These are phyloP conservation scores for Ferdinandea cuprea DNA, from an alignment of 2,888 invertebrate genomes.

Conservation along the genomic window DNA sequence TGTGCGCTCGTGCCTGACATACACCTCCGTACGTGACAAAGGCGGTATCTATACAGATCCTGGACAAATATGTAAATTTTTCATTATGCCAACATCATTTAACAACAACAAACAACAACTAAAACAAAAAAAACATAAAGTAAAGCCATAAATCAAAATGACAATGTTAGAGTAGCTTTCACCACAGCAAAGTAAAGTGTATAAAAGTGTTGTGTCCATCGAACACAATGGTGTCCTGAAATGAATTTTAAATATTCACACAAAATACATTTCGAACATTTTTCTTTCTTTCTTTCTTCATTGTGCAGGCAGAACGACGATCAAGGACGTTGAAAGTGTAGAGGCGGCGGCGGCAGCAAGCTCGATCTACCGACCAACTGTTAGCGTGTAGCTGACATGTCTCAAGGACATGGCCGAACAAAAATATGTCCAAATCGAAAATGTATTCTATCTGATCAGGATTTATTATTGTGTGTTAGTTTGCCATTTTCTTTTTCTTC, in stretches of 20 bases:
- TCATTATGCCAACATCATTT: not conserved
- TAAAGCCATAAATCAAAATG: slow-evolving; percentile 31
- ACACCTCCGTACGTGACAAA: slow-evolving; percentile 3
- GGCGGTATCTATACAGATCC: not conserved
- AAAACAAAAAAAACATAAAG: too few species aligned
- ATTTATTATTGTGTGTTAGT: slow-evolving; percentile 26
- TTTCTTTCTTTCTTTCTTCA: not conserved
- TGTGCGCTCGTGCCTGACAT: not conserved
- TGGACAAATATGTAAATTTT: slow-evolving; percentile 5
- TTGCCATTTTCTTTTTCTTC: not conserved
- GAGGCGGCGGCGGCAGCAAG: too few species aligned
- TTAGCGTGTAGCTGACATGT: slow-evolving; percentile 43
- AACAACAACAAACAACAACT: not conserved
- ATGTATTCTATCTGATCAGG: not conserved
- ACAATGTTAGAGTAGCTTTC: slow-evolving; percentile 23
- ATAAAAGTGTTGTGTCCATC: slow-evolving; percentile 40
- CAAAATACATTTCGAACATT: slow-evolving; percentile 60
- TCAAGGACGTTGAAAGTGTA: slow-evolving; percentile 30
- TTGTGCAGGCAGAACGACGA: slow-evolving; percentile 2
- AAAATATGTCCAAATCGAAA: slow-evolving; percentile 10
- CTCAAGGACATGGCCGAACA: slow-evolving; percentile 37
- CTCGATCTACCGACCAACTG: slow-evolving; percentile 62
- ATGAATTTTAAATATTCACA: slow-evolving; percentile 61
- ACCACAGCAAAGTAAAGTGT: slow-evolving; percentile 1
- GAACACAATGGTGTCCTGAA: slow-evolving; percentile 38